Base-by-base conservation (phyloP, 2,888 invertebrate genomes). In the Cheilosia impressa region DNA sequence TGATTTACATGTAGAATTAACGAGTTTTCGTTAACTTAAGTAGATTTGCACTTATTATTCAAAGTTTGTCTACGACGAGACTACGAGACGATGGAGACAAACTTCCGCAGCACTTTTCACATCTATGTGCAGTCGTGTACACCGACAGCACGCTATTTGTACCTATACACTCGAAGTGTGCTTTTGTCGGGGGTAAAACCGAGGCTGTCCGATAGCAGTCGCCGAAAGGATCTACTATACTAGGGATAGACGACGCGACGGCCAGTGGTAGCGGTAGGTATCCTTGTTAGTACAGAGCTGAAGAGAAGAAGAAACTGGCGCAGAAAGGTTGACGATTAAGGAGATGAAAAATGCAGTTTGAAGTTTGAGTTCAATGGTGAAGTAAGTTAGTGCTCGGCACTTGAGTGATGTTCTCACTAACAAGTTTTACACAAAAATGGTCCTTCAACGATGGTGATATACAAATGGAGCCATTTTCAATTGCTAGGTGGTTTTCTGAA, bases 31-130 rank as follows among this genome's bases (percentile, higher is more conserved):
- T 81, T 85, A 85, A 81, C 81, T 81, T 85, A 85, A 85, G 81
- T 85, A 85, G 85, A 85, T 85, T 85, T 85, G 68, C 81, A 85
- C 85, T 85, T 81, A 85, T 85, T 85, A 85, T 85, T 85, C 85
- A 85, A 85, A 85, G 81, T 85, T 81, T 81, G 85, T 85, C 85
- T 85, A 81, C 68, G 72, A 75, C 78, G 58, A 71, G 66, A 72
- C 84, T 58, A 63, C 68, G 68, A 68, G 52, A 66, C 50, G 55
- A 50, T 63, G 77, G 76, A 72, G 80, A 81, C 60, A 81, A 85
- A 81, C 81, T 85, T 77, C 55, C 69, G 71, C 60, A 80, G 80
- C 84, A 80, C 76, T 81, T 81, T 80, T 81, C 85, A 76, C 72
- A 81, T 66, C 80, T 75, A 55, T 72, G 71, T 85, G 80, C 76